Evolutionary conservation across 2,888 invertebrate species (phyloP).

Genomic region (Andrena bicolor): DNA sequence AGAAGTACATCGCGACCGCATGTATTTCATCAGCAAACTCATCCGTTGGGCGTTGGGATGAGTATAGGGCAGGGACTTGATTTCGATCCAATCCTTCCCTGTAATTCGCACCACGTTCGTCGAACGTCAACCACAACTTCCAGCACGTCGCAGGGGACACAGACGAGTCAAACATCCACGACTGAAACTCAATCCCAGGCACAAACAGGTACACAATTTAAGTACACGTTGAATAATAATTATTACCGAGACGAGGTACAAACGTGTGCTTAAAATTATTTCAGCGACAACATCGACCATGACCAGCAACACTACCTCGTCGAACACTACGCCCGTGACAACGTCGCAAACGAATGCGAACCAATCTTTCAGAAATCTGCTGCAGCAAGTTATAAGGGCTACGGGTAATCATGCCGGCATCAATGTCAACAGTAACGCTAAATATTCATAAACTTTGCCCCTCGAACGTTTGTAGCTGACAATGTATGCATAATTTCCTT

Average conservation of each 20-base stretch:
- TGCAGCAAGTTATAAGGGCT: constrained; percentile 48
- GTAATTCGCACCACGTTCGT: constrained; percentile 90
- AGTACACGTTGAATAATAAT: not conserved
- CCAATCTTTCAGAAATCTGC: constrained; percentile 39
- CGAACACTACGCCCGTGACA: constrained; percentile 58
- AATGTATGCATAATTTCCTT: constrained; percentile 1
- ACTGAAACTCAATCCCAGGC: constrained; percentile 72
- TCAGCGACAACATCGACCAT: constrained; percentile 69
- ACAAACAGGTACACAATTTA: constrained; percentile 70
- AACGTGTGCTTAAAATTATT: constrained; percentile 21
- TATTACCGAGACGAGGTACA: not conserved
- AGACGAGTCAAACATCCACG: constrained; percentile 85
- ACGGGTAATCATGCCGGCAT: constrained; percentile 28
- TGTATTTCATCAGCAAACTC: constrained; percentile 87
- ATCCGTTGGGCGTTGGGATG: constrained; percentile 85
- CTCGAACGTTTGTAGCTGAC: not conserved
- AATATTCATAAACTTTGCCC: constrained; percentile 21
- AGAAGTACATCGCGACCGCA: constrained; percentile 90
- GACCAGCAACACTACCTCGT: constrained; percentile 56
- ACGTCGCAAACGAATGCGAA: constrained; percentile 42
- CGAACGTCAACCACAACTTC: constrained; percentile 71
- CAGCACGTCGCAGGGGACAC: constrained; percentile 76
- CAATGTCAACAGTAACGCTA: constrained; percentile 39
- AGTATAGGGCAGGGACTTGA: constrained; percentile 78
- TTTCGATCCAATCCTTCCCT: constrained; percentile 90